Percentiles rank a stretch among this genome's conserved stretches.
phyloP scores from a whole-genome alignment of 2,113 vertebrate species.

The Orcinus orca region DNA sequence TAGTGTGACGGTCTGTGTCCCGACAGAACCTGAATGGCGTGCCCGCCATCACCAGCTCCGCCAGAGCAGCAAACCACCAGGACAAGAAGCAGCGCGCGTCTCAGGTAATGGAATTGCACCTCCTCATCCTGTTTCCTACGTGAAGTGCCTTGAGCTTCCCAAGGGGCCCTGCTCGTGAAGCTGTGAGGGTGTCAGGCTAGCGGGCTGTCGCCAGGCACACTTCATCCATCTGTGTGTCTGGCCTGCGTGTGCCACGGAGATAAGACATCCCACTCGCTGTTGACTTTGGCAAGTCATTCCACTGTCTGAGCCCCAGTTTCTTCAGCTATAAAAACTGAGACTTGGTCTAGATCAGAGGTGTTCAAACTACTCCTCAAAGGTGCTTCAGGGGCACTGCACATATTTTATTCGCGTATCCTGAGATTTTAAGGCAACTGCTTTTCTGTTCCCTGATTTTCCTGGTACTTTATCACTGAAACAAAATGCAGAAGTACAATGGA shows the following conservation, averaged over 20 bases:
- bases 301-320: neutral
- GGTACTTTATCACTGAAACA: neutral
- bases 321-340: neutral
- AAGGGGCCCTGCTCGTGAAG: too few species aligned
- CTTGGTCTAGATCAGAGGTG: neutral
- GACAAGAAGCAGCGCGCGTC: constrained; percentile 86
- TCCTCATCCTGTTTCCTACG: neutral
- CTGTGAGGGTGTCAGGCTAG: neutral
- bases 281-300: neutral
- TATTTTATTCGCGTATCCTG: neutral
- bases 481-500: neutral
- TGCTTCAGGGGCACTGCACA: neutral
- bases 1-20: neutral
- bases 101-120: constrained; percentile 82
- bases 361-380: neutral
- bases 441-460: neutral
- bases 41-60: constrained; percentile 77
- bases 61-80: constrained; percentile 75
- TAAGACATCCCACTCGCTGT: neutral
- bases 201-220: neutral
- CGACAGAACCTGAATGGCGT: constrained; percentile 87
- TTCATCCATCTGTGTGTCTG: neutral
- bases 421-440: neutral
- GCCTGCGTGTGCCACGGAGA: fast-evolving
- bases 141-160: neutral